Conservation (phyloP, 2,888 invertebrate species). For the Acanthoscelides obtectus region DNA sequence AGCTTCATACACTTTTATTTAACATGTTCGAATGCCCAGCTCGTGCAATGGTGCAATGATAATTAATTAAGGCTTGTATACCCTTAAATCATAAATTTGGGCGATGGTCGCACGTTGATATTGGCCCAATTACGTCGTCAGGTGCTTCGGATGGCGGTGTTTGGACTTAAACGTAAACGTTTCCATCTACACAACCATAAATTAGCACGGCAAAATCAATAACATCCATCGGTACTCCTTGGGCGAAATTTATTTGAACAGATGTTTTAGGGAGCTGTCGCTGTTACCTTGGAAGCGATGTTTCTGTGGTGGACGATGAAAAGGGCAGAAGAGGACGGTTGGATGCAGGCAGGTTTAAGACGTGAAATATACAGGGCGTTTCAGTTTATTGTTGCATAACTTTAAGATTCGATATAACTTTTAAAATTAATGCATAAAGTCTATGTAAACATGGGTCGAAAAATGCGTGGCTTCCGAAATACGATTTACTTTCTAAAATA, state of each 20-base stretch:
- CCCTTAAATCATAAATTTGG: conserved; percentile 18
- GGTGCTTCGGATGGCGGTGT: conserved; percentile 25
- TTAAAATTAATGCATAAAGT: too few species aligned
- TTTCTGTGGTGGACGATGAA: neutral
- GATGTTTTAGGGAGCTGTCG: neutral
- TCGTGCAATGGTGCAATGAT: conserved; percentile 1
- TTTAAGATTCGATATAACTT: too few species aligned
- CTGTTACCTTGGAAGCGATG: neutral
- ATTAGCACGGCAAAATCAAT: conserved; percentile 12
- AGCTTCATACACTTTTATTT: neutral
- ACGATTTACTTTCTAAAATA: too few species aligned
- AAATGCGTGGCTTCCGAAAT: too few species aligned
- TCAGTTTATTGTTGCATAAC: too few species aligned
- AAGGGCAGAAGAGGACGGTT: neutral
- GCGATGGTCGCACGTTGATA: conserved; percentile 15
- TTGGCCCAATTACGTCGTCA: conserved; percentile 22
- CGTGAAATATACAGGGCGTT: too few species aligned
- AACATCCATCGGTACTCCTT: conserved; percentile 1
- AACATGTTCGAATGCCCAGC: neutral
- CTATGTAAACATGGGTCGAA: too few species aligned
- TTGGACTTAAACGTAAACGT: conserved; percentile 9
- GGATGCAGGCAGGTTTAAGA: neutral
- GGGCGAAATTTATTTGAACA: neutral
- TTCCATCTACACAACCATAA: conserved; percentile 8
- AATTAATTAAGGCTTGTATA: conserved; percentile 18